Percentiles rank a stretch among this genome's conserved stretches.
phyloP scores from a whole-genome alignment of 2,888 invertebrate genomes.

The Agrotis ipsilon region DNA sequence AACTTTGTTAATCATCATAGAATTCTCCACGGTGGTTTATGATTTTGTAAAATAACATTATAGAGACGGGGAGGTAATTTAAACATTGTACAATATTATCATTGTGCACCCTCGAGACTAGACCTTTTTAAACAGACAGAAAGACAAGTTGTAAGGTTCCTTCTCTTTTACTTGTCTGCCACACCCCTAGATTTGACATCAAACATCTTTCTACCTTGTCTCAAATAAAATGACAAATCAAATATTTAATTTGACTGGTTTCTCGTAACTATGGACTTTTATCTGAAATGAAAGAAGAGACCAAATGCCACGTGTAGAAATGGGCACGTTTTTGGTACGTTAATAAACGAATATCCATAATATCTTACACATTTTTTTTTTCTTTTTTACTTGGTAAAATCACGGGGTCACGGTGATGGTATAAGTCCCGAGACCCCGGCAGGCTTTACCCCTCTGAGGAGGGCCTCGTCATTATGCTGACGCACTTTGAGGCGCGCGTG shows the following conservation, averaged over 20 bases:
- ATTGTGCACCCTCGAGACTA: neutral
- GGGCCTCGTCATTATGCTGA: too few species aligned
- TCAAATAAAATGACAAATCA: conserved; percentile 16
- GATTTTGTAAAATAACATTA: neutral
- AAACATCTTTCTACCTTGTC: conserved; percentile 12
- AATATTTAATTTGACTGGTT: conserved; percentile 12
- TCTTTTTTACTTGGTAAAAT: too few species aligned
- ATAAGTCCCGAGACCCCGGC: too few species aligned
- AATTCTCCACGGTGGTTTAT: too few species aligned
- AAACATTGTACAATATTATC: neutral
- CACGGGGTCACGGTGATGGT: too few species aligned
- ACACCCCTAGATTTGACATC: conserved; percentile 3
- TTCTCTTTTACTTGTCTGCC: neutral
- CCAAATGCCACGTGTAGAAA: neutral
- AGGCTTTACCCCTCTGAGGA: too few species aligned
- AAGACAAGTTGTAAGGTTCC: neutral
- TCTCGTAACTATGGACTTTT: neutral
- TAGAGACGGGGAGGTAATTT: neutral
- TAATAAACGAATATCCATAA: too few species aligned
- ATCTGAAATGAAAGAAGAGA: conserved; percentile 1
- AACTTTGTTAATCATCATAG: too few species aligned
- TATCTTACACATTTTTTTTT: too few species aligned
- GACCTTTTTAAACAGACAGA: conserved; percentile 8
- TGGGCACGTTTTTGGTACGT: too few species aligned
- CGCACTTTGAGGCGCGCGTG: too few species aligned